Evolutionary conservation across 2,888 invertebrate species (phyloP).

Genomic region (Cynaeus angustus): DNA sequence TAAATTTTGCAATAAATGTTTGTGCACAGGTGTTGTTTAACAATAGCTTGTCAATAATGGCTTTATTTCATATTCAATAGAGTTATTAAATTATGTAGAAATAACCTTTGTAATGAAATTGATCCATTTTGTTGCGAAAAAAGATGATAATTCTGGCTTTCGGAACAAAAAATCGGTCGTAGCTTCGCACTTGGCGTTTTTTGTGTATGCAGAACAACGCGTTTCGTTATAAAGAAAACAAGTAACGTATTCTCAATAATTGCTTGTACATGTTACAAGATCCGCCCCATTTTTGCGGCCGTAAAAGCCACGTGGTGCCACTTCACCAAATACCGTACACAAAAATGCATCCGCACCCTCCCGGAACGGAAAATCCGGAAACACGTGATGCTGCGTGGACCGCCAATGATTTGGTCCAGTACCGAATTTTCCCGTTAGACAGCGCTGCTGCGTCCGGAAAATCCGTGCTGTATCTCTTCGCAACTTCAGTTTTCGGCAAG

Average conservation of each 20-base stretch:
- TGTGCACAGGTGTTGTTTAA: no score
- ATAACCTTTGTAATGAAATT: no score
- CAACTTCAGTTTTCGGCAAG: slow-evolving; percentile 53
- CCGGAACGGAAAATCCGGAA: slow-evolving; percentile 42
- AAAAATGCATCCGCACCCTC: slow-evolving; percentile 42
- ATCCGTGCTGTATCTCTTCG: slow-evolving; percentile 50
- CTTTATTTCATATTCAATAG: no score
- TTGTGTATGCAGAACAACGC: no score
- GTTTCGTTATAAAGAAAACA: no score
- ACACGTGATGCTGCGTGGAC: slow-evolving; percentile 50
- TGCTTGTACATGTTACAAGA: neutral
- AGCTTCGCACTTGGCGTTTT: no score
- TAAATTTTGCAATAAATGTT: no score
- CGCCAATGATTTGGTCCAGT: slow-evolving; percentile 40
- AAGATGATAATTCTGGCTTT: no score
- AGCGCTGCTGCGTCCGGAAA: slow-evolving; percentile 51
- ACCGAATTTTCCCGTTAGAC: slow-evolving; percentile 45
- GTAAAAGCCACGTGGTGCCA: slow-evolving; percentile 33
- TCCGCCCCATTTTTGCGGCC: slow-evolving; percentile 8
- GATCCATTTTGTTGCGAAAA: no score
- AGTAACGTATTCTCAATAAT: slow-evolving; percentile 2
- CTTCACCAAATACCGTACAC: slow-evolving; percentile 17
- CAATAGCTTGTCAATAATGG: no score
- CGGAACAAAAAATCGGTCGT: no score
- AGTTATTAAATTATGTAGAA: no score